phyloP scores from a whole-genome alignment of 2,888 invertebrate genomes.

The Rambutsinella grinnellia region DNA sequence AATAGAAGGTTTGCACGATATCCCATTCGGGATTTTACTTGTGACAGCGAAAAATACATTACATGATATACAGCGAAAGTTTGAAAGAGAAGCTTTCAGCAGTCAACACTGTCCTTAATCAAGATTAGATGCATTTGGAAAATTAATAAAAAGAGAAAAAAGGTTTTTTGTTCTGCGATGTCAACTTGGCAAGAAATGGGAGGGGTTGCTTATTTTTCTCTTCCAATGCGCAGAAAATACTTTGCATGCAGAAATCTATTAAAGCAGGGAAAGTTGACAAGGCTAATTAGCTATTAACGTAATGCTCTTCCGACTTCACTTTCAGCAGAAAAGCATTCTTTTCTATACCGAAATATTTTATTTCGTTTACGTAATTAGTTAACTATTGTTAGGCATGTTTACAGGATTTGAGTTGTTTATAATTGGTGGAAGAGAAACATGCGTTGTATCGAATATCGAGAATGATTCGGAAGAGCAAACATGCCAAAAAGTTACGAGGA shows the following conservation, averaged over 20 bases:
- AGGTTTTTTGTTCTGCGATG: no score
- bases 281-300: slow-evolving; percentile 49
- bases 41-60: no score
- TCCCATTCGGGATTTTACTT: no score
- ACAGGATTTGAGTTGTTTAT: not conserved
- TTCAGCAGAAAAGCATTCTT: not conserved
- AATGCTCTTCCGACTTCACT: not conserved
- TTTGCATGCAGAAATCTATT: not conserved
- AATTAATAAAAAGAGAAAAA: no score
- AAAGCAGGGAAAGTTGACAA: slow-evolving; percentile 32
- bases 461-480: slow-evolving; percentile 24
- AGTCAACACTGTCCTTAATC: no score
- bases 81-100: no score
- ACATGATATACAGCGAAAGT: no score
- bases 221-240: no score
- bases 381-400: slow-evolving; percentile 27
- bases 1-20: no score
- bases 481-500: not conserved
- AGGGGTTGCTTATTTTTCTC: no score
- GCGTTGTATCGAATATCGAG: slow-evolving; percentile 30
- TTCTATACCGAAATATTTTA: not conserved
- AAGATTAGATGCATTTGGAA: no score
- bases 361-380: slow-evolving; percentile 19
- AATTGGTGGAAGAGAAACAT: not conserved
- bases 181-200: no score